Evolutionary conservation across 2,888 invertebrate species (phyloP), one percentile per base, ranked within the genome.

Genomic region (Callyntrura sp.): DNA sequence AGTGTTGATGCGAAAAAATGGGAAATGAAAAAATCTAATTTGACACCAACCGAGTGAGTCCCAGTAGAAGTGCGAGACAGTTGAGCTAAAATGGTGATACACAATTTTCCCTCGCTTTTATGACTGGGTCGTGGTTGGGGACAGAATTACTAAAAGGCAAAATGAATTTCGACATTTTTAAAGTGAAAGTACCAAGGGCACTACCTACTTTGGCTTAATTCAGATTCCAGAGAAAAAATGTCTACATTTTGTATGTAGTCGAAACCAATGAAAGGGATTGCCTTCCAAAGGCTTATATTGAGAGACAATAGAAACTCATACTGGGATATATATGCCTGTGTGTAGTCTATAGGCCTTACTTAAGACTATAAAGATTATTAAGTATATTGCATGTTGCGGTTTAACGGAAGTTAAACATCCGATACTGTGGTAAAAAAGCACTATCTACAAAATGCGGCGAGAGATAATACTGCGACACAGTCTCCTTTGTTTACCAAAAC

Each of bases 1-100:
- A 25, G 76, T 76, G 76, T 76, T 76, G 76, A 76, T 51, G 51
- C 76, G 82, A 20, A 85, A 73, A 23, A 9, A 23, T 35, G 85
- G 73, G 76, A 48, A 76, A 76, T 51, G 23, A 17, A 76, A 73
- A 85, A 73, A 85, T 85, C 73, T 73, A 85, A 85, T 85, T 85
- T 85, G 85, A 73, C 85, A 73, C 57, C 25, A 85, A 57, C 57
- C 20, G 20, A 84, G 70, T 57, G 23, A 57, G 73, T 60, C 51
- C 4, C 25, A 51, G 0, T 8, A 48, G 51, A 76, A 3, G 51
- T 25, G 51, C 12, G 76, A 0, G 25, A 51, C 48, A 51, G 48
- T 48, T 76, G 3, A 76, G 76, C 20, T 25, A 76, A 76, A 76
- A 14, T 57, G 17, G 51, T 51, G 57, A 17, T 17, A 57, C 57